Percentiles rank a stretch among this genome's conserved stretches.
phyloP scores from a whole-genome alignment of 2,797 vertebrate genomes.

The Labeo calbasu region DNA sequence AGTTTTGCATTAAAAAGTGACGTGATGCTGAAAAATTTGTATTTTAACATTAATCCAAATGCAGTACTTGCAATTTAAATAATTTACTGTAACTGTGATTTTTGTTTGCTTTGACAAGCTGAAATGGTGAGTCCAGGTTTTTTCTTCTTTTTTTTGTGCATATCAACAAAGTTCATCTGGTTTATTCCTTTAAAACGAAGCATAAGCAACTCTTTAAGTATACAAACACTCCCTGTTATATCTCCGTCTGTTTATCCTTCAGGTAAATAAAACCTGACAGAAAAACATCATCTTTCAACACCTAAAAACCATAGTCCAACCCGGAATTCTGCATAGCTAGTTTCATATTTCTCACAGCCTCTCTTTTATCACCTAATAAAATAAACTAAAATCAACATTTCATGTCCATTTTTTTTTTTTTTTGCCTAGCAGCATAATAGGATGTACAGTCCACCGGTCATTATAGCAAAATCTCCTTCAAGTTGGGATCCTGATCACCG shows the following conservation, averaged over 20 bases:
- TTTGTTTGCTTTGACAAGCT: neutral
- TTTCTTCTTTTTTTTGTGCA: too few species aligned
- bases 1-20: too few species aligned
- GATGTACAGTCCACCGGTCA: conserved; percentile 62
- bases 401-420: neutral
- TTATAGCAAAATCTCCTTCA: conserved; percentile 68
- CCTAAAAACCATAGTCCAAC: neutral
- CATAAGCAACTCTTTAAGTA: neutral
- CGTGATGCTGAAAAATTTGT: too few species aligned
- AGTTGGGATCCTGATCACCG: neutral
- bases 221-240: neutral
- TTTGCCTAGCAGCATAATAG: neutral
- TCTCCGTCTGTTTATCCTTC: neutral
- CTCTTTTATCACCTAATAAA: neutral
- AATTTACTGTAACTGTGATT: neutral
- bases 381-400: neutral
- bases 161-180: neutral
- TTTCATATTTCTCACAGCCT: neutral
- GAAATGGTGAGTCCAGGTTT: too few species aligned
- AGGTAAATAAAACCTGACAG: neutral
- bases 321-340: neutral
- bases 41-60: too few species aligned
- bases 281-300: conserved; percentile 4
- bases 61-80: too few species aligned
- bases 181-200: neutral